Evolutionary conservation across 1,140 invertebrate genomes (phyloP).

Genomic region (Portunus trituberculatus): DNA sequence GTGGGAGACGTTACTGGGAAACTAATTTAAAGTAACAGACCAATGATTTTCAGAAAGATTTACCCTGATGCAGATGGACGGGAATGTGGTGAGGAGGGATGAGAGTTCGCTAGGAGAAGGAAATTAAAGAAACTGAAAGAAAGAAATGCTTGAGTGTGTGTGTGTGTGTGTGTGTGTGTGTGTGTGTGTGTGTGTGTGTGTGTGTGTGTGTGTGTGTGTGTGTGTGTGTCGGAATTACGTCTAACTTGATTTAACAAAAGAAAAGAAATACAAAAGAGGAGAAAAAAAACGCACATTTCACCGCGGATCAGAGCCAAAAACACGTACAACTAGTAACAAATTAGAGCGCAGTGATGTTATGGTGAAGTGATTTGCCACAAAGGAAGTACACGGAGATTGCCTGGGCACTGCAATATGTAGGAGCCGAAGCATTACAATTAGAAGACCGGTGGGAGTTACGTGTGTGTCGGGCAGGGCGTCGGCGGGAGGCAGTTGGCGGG

Average conservation of each 20-base stretch:
- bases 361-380: neutral
- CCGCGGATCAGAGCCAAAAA: too few species aligned
- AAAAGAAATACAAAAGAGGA: neutral
- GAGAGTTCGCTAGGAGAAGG: too few species aligned
- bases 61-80: too few species aligned
- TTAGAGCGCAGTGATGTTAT: neutral
- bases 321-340: neutral
- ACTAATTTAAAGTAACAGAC: too few species aligned
- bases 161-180: conserved; percentile 37
- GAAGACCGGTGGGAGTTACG: neutral
- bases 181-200: conserved; percentile 35
- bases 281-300: too few species aligned
- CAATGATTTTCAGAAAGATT: too few species aligned
- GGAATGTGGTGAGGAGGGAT: too few species aligned
- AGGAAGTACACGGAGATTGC: neutral
- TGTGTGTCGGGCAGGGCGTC: neutral
- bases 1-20: too few species aligned
- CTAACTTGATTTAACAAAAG: neutral
- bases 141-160: neutral
- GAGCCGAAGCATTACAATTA: neutral
- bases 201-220: neutral
- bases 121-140: too few species aligned
- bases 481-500: neutral
- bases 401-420: neutral
- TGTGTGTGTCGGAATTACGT: neutral